Evolutionary conservation across 2,797 vertebrate genomes (phyloP).

Genomic region (Chanos chanos): DNA sequence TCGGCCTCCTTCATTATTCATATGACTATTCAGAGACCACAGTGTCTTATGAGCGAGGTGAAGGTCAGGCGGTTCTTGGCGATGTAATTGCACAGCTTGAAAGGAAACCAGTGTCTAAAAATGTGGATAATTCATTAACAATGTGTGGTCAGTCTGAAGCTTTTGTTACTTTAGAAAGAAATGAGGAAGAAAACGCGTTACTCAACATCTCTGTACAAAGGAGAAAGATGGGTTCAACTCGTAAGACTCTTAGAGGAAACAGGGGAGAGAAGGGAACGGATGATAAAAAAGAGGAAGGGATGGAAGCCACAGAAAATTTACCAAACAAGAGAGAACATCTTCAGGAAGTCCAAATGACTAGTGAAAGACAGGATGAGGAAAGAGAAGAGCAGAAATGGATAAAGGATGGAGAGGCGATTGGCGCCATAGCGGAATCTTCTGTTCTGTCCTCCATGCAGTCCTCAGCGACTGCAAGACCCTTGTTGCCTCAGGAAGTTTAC

Average conservation of each 20-base stretch:
- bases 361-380: neutral
- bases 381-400: neutral
- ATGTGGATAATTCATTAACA: conserved; percentile 5
- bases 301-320: neutral
- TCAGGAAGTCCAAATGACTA: too few species aligned
- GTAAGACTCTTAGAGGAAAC: conserved; percentile 6
- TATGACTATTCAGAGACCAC: too few species aligned
- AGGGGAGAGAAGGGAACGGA: neutral
- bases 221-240: conserved; percentile 21
- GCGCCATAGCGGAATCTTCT: too few species aligned
- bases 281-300: conserved; percentile 2
- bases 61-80: too few species aligned
- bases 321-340: neutral
- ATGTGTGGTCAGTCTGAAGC: neutral
- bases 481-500: too few species aligned
- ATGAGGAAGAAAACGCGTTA: neutral
- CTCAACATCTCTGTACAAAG: conserved; percentile 8
- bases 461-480: too few species aligned
- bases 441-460: too few species aligned
- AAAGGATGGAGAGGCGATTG: too few species aligned
- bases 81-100: too few species aligned
- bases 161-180: too few species aligned
- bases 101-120: neutral
- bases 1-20: too few species aligned
- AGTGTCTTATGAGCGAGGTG: too few species aligned